A percentile compares a stretch with the other conserved stretches of the same genome.
phyloP scores from a whole-genome alignment of 2,113 vertebrate species.

The Misgurnus anguillicaudatus region DNA sequence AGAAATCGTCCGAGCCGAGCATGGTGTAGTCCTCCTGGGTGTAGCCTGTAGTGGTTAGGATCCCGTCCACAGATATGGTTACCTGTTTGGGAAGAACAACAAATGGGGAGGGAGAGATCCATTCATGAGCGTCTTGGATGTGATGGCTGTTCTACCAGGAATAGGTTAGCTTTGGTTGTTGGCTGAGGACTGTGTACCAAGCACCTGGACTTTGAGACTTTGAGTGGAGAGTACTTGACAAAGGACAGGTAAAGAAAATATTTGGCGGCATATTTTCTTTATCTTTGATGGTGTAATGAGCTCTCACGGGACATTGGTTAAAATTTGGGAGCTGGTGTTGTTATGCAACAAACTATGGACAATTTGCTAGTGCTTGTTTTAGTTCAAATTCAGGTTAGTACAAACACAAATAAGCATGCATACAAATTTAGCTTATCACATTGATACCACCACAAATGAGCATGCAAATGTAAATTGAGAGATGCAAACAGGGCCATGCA shows the following conservation, averaged over 20 bases:
- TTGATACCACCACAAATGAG: conserved; percentile 65
- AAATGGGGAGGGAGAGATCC: conserved; percentile 71
- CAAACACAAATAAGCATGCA: conserved; percentile 77
- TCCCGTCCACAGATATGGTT: conserved; percentile 98
- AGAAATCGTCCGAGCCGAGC: conserved; percentile 97
- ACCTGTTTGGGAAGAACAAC: conserved; percentile 79
- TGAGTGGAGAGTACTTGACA: conserved; percentile 50
- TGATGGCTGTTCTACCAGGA: conserved; percentile 17
- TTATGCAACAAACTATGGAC: conserved; percentile 59
- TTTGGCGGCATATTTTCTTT: conserved; percentile 65
- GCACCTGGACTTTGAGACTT: conserved; percentile 47
- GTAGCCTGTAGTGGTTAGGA: conserved; percentile 97
- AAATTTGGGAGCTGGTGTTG: conserved; percentile 66
- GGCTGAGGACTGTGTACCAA: conserved; percentile 21
- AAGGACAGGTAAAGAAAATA: conserved; percentile 63
- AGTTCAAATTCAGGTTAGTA: conserved; percentile 65
- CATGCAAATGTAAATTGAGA: conserved; percentile 66
- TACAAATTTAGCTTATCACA: conserved; percentile 55
- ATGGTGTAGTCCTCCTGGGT: conserved; percentile 99
- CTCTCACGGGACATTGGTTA: conserved; percentile 37
- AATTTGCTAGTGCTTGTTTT: conserved; percentile 64
- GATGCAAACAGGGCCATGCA: conserved; percentile 61
- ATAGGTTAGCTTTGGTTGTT: conserved; percentile 9
- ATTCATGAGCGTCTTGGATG: conserved; percentile 40
- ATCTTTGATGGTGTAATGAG: conserved; percentile 75